Base-by-base conservation (phyloP, 2,888 invertebrate genomes). In the Quadriops clusia region DNA sequence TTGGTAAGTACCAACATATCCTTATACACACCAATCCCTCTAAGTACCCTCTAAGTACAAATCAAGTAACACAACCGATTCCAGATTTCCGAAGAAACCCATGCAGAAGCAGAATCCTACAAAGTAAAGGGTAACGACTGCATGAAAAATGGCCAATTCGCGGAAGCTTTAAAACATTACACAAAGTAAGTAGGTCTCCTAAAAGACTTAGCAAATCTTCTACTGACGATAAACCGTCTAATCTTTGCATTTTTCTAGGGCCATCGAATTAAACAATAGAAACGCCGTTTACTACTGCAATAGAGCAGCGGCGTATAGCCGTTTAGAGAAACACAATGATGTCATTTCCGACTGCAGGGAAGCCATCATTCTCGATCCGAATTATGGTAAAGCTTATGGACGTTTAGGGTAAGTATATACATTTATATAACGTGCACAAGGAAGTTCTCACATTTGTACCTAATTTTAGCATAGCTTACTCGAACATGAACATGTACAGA, bases 241-340 rank as follows among this genome's bases (percentile, higher is more conserved):
- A 22, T 30, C 11, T 31, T 24, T 29, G 11, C 17, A 11, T 12
- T 32, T 37, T 61, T 67, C 55, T 43, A 81, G 86, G 47, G 95
- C 97, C 7, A 87, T 98, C 41, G 71, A 77, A 46, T 64, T 90
- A 33, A 87, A 94, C 57, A 76, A 80, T 13, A 72, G 72, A 38
- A 95, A 95, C 65, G 82, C 95, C 1, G 87, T 97, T 16, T 97
- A 84, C 63, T 97, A 86, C 59, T 94, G 95, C 59, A 98, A 98
- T 58, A 76, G 97, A 43, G 98, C 97, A 24, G 97, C 97, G 2
- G 93, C 94, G 1, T 81, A 84, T 56, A 93, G 85, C 54, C 89
- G 91, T 54, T 63, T 94, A 41, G 82, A 82, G 27, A 77, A 85
- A 50, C 81, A 89, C 51, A 70, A 77, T 33, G 70, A 75, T 37